Percentiles rank a stretch among this genome's conserved stretches.
These are phyloP conservation scores for Metallyticus violacea DNA, from an alignment of 2,888 invertebrate genomes.

Conservation along the genomic window DNA sequence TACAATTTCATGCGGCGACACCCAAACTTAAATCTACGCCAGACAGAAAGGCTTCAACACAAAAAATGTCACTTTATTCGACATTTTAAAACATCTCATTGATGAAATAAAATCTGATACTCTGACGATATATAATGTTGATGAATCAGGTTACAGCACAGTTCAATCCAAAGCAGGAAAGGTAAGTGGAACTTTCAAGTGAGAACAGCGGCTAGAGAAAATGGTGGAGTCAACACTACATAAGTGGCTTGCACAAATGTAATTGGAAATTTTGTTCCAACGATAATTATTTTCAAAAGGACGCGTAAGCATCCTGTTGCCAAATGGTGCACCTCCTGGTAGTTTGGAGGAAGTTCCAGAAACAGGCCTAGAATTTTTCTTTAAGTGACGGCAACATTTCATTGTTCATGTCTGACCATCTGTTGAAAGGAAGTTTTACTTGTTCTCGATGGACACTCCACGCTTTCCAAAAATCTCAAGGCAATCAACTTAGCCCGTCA, in stretches of 20 bases:
- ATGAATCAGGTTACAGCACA: not conserved
- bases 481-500: constrained; percentile 34
- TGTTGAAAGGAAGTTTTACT: constrained; percentile 36
- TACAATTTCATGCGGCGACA: not conserved
- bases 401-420: constrained; percentile 39
- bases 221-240: not conserved
- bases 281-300: not conserved
- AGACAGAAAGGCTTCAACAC: not conserved
- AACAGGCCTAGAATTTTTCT: constrained; percentile 42
- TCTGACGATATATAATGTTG: not conserved
- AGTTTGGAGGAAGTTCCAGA: constrained; percentile 3
- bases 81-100: not conserved
- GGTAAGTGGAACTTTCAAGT: not conserved
- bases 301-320: not conserved
- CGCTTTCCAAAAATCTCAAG: constrained; percentile 30
- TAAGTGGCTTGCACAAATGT: not conserved
- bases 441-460: constrained; percentile 37
- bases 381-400: constrained; percentile 43
- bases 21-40: not conserved
- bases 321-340: not conserved
- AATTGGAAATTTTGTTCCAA: not conserved
- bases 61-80: not conserved
- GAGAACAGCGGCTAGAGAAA: not conserved
- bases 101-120: not conserved
- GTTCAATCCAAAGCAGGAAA: too few relatives aligned